A percentile compares a stretch with the other conserved stretches of the same genome.
Evolutionary conservation across 2,113 vertebrate genomes (phyloP).

Genomic region (Ameiurus melas): DNA sequence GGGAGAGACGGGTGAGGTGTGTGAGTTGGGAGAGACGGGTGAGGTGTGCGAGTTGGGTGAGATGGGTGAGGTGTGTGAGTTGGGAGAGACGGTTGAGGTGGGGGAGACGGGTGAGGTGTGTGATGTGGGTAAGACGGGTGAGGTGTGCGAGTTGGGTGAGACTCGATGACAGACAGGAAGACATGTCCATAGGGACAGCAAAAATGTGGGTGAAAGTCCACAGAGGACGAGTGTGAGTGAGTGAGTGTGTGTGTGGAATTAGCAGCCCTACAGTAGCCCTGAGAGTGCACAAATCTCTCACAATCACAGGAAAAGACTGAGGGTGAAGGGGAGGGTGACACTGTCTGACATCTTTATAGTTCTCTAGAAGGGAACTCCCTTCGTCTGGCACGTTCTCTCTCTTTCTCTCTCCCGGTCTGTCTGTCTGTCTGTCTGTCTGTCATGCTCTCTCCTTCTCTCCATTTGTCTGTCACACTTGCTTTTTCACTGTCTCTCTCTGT

Average conservation of each 20-base stretch:
- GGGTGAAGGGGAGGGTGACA: conserved; percentile 75
- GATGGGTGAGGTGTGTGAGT: too few relatives aligned
- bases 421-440: neutral
- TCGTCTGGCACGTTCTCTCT: conserved; percentile 53
- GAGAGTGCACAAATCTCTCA: conserved; percentile 61
- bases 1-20: too few relatives aligned
- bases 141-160: neutral
- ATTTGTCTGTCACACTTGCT: neutral
- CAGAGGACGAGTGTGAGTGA: neutral
- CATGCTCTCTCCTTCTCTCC: neutral
- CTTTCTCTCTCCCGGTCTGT: conserved; percentile 46
- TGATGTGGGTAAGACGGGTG: too few relatives aligned
- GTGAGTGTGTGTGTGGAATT: conserved; percentile 9
- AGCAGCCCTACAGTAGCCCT: conserved; percentile 19
- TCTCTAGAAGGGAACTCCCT: conserved; percentile 57
- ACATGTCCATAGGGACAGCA: neutral
- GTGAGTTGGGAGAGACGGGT: too few relatives aligned
- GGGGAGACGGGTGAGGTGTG: too few relatives aligned
- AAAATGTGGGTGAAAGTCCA: conserved; percentile 9
- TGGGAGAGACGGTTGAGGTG: too few relatives aligned
- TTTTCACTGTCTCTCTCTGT: too few relatives aligned
- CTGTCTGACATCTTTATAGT: conserved; percentile 84
- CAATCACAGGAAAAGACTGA: conserved; percentile 90
- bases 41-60: too few relatives aligned
- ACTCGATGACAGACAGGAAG: neutral